phyloP scores from a whole-genome alignment of 1,140 invertebrate species.

The Panulirus ornatus region DNA sequence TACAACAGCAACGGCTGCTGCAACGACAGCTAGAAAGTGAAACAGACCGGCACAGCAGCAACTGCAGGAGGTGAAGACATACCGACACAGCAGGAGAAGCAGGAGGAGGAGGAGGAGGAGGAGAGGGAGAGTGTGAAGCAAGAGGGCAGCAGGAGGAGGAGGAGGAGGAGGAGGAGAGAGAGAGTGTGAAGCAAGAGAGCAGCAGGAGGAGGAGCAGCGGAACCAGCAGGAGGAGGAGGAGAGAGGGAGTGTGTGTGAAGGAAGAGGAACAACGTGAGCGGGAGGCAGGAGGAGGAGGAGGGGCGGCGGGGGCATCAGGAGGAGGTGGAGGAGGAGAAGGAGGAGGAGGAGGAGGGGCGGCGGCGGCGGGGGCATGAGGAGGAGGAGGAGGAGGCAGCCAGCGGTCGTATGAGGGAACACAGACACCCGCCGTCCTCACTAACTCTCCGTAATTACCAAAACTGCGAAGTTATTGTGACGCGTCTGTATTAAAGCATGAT shows the following conservation, averaged over 20 bases:
- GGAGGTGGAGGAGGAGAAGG: not conserved
- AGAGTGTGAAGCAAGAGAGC: not conserved
- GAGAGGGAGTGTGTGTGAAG: not conserved
- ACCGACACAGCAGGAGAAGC: not conserved
- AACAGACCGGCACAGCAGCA: not conserved
- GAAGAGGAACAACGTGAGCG: not conserved
- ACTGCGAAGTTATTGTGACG: constrained; percentile 69
- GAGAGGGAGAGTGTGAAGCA: not conserved
- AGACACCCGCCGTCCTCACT: constrained; percentile 60
- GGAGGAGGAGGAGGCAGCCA: not conserved
- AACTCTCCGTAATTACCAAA: constrained; percentile 72
- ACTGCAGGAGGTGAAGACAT: not conserved
- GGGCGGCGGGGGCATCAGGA: not conserved
- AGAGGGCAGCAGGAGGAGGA: not conserved
- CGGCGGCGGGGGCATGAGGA: constrained; percentile 10
- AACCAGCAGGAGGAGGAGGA: not conserved
- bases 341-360: not conserved
- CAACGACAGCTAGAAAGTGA: not conserved
- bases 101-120: too few relatives aligned
- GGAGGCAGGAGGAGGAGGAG: not conserved
- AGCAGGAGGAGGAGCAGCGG: not conserved
- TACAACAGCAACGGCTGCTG: not conserved
- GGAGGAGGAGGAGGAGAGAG: not conserved
- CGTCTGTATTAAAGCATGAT: constrained; percentile 68
- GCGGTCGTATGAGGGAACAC: constrained; percentile 38